Evolutionary conservation across 2,888 invertebrate genomes (phyloP).

Genomic region (Poecilus cupreus): DNA sequence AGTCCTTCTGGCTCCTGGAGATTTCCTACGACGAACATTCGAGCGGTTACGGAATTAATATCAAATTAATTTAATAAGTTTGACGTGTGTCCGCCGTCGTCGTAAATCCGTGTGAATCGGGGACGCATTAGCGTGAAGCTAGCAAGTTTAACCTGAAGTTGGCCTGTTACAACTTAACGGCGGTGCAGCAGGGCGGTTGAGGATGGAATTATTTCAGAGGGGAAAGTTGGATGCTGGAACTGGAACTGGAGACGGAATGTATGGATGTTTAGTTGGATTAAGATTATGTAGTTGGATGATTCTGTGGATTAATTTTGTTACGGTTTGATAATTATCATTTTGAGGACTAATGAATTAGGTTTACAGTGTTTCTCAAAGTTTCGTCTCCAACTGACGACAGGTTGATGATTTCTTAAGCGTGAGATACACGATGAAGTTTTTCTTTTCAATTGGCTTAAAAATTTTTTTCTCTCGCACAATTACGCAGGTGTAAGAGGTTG

Average conservation of each 20-base stretch:
- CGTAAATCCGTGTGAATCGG: conserved; percentile 54
- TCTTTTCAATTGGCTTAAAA: no score
- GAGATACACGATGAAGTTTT: no score
- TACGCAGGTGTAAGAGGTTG: no score
- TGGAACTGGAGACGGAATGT: background rate
- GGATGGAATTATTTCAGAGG: conserved; percentile 15
- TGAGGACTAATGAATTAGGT: background rate
- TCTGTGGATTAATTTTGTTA: conserved; percentile 13
- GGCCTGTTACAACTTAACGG: conserved; percentile 26
- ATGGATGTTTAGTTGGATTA: background rate
- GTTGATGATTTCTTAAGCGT: no score
- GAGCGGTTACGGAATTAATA: conserved; percentile 51
- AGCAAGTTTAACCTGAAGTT: conserved; percentile 42
- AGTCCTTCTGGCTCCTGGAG: background rate
- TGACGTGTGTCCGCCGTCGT: conserved; percentile 54
- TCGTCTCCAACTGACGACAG: no score
- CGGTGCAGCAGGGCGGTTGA: background rate
- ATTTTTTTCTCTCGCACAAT: no score
- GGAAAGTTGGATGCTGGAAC: conserved; percentile 21
- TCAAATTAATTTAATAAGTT: conserved; percentile 59
- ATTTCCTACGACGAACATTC: conserved; percentile 6
- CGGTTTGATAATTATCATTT: conserved; percentile 11
- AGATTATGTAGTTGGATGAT: conserved; percentile 35
- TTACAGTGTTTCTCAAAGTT: background rate
- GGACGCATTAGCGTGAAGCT: conserved; percentile 50